Evolutionary conservation across 1,140 invertebrate genomes (phyloP), one percentile per base, ranked within the genome.

Genomic region (Cotesia chilonis): DNA sequence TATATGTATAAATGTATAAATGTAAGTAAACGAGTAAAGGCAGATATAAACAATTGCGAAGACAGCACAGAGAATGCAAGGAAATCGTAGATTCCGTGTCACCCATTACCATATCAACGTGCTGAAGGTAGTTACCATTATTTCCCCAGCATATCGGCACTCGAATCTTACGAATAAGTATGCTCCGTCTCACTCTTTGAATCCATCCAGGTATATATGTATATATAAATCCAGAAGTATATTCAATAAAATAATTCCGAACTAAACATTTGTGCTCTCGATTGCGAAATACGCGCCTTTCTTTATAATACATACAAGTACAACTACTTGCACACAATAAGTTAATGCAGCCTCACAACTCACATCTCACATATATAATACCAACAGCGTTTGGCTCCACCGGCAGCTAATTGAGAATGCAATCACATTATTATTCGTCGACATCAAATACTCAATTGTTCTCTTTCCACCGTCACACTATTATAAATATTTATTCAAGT

Each of bases 91-190:
- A 67, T 66, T 66, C 63, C 64, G 66, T 59, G 57, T 73, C 69
- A 73, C 68, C 41, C 65, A 75, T 72, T 75, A 73, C 74, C 59
- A 71, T 68, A 72, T 73, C 74, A 71, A 76, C 72, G 70, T 41
- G 41, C 41, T 47, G 41, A 10, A 6, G 36, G 69, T 70, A 70
- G 72, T 74, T 64, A 73, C 72, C 75, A 76, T 73, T 73, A 74
- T 73, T 74, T 72, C 60, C 66, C 35, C 63, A 14, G 63, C 41
- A 59, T 68, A 68, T 68, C 66, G 66, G 17, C 41, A 28, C 9
- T 68, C 66, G 41, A 68, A 68, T 68, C 66, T 68, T 55, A 38
- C 36, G 10, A 59, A 59, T 17, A 47, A 47, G 41, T 47, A 47
- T 47, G 10, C 10, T 47, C 41, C 10, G 6, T 47, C 41, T 47